phyloP scores from a whole-genome alignment of 92 coral and sea anemone genomes.

The Plumapathes pennacea region DNA sequence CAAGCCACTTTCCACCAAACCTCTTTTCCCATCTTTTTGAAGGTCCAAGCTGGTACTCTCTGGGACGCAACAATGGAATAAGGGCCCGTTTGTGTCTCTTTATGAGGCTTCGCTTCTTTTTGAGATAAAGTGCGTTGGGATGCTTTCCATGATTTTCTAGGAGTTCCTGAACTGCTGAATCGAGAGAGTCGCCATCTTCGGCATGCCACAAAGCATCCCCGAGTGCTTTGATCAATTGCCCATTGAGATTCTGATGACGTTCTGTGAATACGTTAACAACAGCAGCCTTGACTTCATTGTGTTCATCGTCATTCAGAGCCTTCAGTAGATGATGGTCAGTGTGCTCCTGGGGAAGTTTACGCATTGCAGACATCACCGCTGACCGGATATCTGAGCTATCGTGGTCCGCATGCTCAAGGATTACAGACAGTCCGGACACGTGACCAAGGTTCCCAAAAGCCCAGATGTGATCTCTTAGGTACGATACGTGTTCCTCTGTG shows the following conservation, averaged over 20 bases:
- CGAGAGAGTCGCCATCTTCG: constrained; percentile 66
- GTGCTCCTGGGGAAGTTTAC: constrained; percentile 61
- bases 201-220: constrained; percentile 78
- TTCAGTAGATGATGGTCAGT: constrained; percentile 55
- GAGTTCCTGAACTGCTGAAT: constrained; percentile 56
- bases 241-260: constrained; percentile 61
- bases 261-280: constrained; percentile 78
- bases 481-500: constrained; percentile 58
- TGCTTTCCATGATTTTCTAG: constrained; percentile 79
- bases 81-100: constrained; percentile 76
- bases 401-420: constrained; percentile 70
- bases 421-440: constrained; percentile 48
- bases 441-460: constrained; percentile 91
- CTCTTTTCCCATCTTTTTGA: constrained; percentile 56
- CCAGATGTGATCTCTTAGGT: constrained; percentile 84
- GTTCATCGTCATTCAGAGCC: constrained; percentile 67
- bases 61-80: constrained; percentile 68
- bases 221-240: constrained; percentile 51
- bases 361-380: constrained; percentile 81
- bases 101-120: constrained; percentile 40
- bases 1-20: constrained; percentile 74
- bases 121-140: constrained; percentile 41
- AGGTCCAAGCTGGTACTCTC: constrained; percentile 72
- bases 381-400: constrained; percentile 79
- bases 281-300: constrained; percentile 74